phyloP scores from a whole-genome alignment of 92 coral and sea anemone genomes.

The Epizoanthus ramosus region DNA sequence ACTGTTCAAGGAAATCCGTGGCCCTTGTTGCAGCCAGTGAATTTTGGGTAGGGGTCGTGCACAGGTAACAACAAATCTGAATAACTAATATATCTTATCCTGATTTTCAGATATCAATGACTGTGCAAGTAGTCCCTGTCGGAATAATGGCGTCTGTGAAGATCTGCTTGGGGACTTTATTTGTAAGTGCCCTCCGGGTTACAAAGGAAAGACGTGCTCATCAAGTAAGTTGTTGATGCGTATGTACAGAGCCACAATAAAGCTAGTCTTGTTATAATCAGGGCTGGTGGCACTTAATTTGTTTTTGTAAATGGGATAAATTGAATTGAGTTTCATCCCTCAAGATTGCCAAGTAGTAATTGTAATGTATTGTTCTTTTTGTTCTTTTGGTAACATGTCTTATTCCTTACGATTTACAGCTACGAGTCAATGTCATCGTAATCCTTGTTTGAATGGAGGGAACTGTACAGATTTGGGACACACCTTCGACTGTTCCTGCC shows the following conservation, averaged over 20 bases:
- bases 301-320: background rate
- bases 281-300: too few relatives aligned
- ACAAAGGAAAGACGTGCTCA: constrained; percentile 79
- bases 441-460: constrained; percentile 87
- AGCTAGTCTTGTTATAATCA: background rate
- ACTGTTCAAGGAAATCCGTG: too few relatives aligned
- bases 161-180: constrained; percentile 63
- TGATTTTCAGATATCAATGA: constrained; percentile 63
- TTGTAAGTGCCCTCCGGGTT: constrained; percentile 59
- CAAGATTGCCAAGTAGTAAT: background rate
- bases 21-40: background rate
- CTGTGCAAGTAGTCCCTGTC: constrained; percentile 71
- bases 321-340: background rate
- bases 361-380: background rate
- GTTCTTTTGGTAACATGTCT: background rate
- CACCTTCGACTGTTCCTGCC: constrained; percentile 74
- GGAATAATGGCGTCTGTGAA: constrained; percentile 66
- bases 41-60: background rate
- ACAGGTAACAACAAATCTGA: background rate
- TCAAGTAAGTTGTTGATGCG: constrained; percentile 53
- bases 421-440: constrained; percentile 69
- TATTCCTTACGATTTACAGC: constrained; percentile 52
- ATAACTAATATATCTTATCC: background rate
- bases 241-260: background rate
- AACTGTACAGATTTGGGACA: constrained; percentile 65